These are phyloP conservation scores for Drosophila cognata DNA, from an alignment of 2,888 invertebrate genomes.

Conservation along the genomic window DNA sequence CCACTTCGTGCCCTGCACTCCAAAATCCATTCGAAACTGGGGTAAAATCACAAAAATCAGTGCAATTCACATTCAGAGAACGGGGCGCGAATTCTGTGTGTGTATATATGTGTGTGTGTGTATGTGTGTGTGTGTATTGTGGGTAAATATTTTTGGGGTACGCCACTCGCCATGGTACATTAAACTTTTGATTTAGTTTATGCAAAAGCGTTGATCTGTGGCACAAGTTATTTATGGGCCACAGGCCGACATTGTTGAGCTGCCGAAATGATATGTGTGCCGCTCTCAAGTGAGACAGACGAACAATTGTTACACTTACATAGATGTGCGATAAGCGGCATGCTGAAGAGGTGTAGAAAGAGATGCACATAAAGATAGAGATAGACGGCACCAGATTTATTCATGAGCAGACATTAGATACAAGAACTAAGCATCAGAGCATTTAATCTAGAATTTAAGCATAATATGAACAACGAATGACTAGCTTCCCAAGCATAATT, in stretches of 20 bases:
- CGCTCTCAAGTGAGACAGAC: constrained; percentile 17
- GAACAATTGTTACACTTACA: constrained; percentile 36
- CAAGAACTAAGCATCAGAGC: neutral
- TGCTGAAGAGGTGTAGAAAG: constrained; percentile 17
- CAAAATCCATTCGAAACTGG: constrained; percentile 67
- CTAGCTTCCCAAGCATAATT: neutral
- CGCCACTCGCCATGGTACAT: constrained; percentile 69
- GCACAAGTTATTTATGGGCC: constrained; percentile 64
- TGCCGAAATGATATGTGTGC: constrained; percentile 55
- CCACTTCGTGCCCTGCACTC: constrained; percentile 64
- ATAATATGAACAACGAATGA: neutral
- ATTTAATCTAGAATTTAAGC: neutral
- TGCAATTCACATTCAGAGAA: constrained; percentile 43
- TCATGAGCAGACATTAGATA: neutral
- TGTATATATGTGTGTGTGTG: constrained; percentile 7
- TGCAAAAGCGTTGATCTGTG: constrained; percentile 60
- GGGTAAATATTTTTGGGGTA: constrained; percentile 56
- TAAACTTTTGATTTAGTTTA: constrained; percentile 80
- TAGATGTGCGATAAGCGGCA: constrained; percentile 12
- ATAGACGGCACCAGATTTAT: neutral
- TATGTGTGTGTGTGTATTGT: constrained; percentile 15
- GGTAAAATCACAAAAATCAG: constrained; percentile 74
- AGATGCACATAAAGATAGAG: neutral
- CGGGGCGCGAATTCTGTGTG: constrained; percentile 11
- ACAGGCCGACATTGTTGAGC: constrained; percentile 20